Evolutionary conservation across 2,113 vertebrate species (phyloP).

Genomic region (Rafetus swinhoei): DNA sequence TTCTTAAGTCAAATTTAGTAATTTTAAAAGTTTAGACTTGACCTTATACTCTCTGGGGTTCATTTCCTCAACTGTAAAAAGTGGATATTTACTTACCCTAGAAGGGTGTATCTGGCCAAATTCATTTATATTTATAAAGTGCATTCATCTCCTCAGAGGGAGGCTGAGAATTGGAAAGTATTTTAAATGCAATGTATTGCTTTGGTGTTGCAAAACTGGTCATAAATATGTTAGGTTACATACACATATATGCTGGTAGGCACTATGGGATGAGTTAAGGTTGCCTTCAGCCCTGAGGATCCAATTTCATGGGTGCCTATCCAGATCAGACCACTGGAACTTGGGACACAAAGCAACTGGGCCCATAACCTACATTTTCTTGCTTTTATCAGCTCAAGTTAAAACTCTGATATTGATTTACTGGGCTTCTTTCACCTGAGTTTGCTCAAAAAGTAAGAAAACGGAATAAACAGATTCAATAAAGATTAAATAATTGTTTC

Average conservation of each 20-base stretch:
- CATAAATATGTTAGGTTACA: neutral
- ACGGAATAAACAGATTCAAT: neutral
- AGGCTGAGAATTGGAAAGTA: neutral
- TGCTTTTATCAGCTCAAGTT: neutral
- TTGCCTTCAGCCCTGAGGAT: neutral
- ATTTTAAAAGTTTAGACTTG: too few species aligned
- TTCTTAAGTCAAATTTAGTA: too few species aligned
- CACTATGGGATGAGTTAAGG: neutral
- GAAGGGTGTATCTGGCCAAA: neutral
- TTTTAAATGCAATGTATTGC: neutral
- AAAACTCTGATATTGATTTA: neutral
- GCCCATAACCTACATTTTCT: neutral
- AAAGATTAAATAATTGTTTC: neutral
- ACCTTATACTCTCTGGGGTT: neutral
- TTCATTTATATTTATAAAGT: constrained; percentile 14
- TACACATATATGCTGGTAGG: neutral
- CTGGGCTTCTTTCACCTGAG: neutral
- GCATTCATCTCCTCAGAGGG: neutral
- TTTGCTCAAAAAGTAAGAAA: neutral
- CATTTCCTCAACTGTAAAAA: neutral
- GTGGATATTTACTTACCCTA: neutral
- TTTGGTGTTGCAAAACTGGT: neutral
- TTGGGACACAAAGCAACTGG: neutral
- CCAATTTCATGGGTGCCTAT: neutral
- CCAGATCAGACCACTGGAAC: neutral